Evolutionary conservation across 2,797 vertebrate species (phyloP).

Genomic region (Meriones psammophilus): DNA sequence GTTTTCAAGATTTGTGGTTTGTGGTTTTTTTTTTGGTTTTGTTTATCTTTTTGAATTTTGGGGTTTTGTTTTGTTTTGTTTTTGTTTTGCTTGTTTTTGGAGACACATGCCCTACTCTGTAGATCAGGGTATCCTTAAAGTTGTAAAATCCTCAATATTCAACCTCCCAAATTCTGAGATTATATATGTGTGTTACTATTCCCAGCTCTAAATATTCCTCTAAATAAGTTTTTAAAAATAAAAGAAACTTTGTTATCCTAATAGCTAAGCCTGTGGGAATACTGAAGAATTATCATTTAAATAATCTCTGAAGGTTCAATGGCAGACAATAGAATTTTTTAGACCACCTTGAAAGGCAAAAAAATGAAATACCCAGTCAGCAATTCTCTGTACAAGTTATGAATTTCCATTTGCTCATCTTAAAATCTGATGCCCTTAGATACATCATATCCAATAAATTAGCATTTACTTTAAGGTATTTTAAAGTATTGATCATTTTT

Average conservation of each 20-base stretch:
- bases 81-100: not conserved
- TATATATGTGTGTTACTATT: not conserved
- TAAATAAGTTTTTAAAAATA: constrained; percentile 52
- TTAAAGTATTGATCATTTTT: not conserved
- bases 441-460: not conserved
- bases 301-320: constrained; percentile 11
- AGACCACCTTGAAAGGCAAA: not conserved
- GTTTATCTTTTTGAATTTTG: not conserved
- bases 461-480: not conserved
- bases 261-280: not conserved
- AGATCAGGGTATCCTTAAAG: not conserved
- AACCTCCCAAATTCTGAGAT: not conserved
- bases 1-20: not conserved
- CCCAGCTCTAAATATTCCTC: not conserved
- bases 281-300: not conserved
- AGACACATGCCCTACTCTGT: not conserved
- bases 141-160: not conserved
- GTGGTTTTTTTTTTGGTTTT: not conserved
- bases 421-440: not conserved
- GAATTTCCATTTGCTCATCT: not conserved
- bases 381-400: not conserved
- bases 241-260: not conserved
- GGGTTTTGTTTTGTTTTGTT: not conserved
- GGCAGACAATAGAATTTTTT: not conserved
- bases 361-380: not conserved